phyloP scores from a whole-genome alignment of 2,113 vertebrate genomes.

The Hipposideros armiger region DNA sequence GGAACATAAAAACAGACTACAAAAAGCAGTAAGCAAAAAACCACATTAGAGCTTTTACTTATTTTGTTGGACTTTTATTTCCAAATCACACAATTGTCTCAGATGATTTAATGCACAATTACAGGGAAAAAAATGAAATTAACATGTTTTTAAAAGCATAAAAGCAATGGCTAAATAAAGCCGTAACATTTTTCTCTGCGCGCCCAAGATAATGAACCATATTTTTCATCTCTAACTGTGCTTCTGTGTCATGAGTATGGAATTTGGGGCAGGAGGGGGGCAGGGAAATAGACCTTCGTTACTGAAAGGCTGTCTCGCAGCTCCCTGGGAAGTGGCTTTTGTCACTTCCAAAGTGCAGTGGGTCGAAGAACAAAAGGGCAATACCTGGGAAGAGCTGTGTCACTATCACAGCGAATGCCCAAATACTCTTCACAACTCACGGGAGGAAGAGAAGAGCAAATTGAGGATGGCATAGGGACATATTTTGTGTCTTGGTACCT shows the following conservation, averaged over 20 bases:
- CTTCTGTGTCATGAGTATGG: slow-evolving; percentile 76
- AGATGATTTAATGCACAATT: slow-evolving; percentile 84
- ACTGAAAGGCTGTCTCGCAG: slow-evolving; percentile 19
- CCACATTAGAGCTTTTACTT: slow-evolving; percentile 83
- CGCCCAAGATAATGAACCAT: slow-evolving; percentile 82
- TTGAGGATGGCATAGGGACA: rapidly evolving
- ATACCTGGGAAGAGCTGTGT: not conserved
- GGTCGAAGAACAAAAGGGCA: not conserved
- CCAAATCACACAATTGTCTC: slow-evolving; percentile 85
- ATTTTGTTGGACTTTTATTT: slow-evolving; percentile 85
- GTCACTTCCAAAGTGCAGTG: slow-evolving; percentile 61
- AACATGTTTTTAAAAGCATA: slow-evolving; percentile 86
- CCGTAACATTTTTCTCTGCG: slow-evolving; percentile 81
- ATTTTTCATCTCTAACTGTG: slow-evolving; percentile 86
- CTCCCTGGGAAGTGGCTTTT: slow-evolving; percentile 69
- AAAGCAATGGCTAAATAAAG: slow-evolving; percentile 85
- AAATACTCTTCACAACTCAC: not conserved
- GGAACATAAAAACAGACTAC: slow-evolving; percentile 80
- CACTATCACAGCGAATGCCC: not conserved
- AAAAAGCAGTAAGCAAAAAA: slow-evolving; percentile 71
- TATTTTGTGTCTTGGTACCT: not conserved
- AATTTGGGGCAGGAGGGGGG: slow-evolving; percentile 78
- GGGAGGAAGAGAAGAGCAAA: not conserved
- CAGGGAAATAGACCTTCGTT: slow-evolving; percentile 71
- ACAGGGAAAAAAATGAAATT: slow-evolving; percentile 84